Percentiles rank a stretch among this genome's conserved stretches.
These are phyloP conservation scores for Gavialis gangeticus DNA, from an alignment of 2,113 vertebrate genomes.

Conservation along the genomic window DNA sequence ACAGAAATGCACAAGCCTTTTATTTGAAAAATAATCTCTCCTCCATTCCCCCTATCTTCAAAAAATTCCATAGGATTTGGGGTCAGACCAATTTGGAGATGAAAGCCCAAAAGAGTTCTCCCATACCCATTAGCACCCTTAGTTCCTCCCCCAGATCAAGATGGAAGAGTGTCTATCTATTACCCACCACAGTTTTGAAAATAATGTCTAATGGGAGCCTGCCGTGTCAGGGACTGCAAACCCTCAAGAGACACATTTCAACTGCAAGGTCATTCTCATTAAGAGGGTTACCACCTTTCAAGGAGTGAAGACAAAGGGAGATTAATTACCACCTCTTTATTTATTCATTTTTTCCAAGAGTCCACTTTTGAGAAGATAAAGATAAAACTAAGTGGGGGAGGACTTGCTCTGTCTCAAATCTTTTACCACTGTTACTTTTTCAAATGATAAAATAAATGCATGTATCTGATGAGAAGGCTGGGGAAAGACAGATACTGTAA, in stretches of 20 bases:
- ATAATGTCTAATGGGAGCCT: not conserved
- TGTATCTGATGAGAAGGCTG: not conserved
- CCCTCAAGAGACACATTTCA: not conserved
- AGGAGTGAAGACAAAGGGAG: not conserved
- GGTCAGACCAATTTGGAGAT: not conserved
- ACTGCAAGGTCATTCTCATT: constrained; percentile 39
- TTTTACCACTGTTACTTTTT: constrained; percentile 19
- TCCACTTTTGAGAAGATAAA: constrained; percentile 5
- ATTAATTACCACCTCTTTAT: constrained; percentile 27
- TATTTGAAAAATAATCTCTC: not conserved
- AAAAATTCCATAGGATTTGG: not conserved
- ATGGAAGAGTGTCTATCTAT: not conserved
- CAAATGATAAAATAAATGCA: constrained; percentile 59
- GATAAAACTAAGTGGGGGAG: constrained; percentile 6
- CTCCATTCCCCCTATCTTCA: too few species aligned
- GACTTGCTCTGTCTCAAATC: constrained; percentile 4
- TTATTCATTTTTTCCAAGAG: not conserved
- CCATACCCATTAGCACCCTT: not conserved
- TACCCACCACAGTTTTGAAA: not conserved
- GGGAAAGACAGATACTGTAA: constrained; percentile 34
- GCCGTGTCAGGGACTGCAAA: not conserved
- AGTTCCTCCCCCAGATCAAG: not conserved
- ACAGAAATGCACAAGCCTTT: not conserved
- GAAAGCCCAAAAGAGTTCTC: not conserved
- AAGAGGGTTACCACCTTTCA: not conserved